Conservation (phyloP, 2,113 vertebrate genomes). For the Antennarius striatus region DNA sequence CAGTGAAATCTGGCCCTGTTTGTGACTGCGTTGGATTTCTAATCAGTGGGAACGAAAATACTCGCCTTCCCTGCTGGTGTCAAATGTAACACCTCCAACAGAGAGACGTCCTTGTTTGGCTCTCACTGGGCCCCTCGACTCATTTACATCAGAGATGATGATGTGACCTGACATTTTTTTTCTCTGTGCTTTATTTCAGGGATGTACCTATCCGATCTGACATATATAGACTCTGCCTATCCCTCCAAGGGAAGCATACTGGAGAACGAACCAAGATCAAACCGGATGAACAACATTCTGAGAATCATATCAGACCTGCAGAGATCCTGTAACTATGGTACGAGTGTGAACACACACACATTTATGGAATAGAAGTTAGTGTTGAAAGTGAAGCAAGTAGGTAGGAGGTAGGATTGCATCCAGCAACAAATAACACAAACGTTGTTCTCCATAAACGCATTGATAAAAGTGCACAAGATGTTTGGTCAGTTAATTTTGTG, state of each 20-base stretch:
- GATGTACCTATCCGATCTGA: conserved; percentile 98
- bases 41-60: conserved; percentile 35
- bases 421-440: too few relatives aligned
- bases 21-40: conserved; percentile 36
- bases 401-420: background rate
- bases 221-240: conserved; percentile 97
- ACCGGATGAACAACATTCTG: conserved; percentile 98
- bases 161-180: background rate
- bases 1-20: conserved; percentile 8
- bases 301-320: conserved; percentile 98
- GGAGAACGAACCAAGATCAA: conserved; percentile 97
- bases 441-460: too few relatives aligned
- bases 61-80: background rate
- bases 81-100: conserved; percentile 27
- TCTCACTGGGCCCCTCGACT: background rate
- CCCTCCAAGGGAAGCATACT: conserved; percentile 98
- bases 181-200: conserved; percentile 77
- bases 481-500: too few relatives aligned
- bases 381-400: background rate
- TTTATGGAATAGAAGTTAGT: background rate
- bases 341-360: conserved; percentile 39
- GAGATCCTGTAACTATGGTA: conserved; percentile 96
- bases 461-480: too few relatives aligned
- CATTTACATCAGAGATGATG: background rate
- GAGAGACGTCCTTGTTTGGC: conserved; percentile 30